phyloP scores from a whole-genome alignment of 2,888 invertebrate species.

The Chloroclysta siterata region DNA sequence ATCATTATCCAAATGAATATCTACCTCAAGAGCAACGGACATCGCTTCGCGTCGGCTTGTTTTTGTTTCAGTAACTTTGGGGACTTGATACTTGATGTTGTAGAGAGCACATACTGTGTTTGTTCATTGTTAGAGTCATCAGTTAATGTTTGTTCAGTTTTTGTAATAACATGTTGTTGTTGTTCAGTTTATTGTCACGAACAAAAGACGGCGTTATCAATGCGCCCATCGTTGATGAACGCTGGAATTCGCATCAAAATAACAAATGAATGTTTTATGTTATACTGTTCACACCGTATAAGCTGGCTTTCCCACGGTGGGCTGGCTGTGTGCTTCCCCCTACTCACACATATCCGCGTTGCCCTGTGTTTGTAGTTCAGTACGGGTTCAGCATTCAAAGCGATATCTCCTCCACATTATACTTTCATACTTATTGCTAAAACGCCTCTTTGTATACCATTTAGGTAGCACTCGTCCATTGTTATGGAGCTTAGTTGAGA shows the following conservation, averaged over 20 bases:
- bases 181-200: constrained; percentile 18
- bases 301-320: constrained; percentile 78
- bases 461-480: constrained; percentile 38
- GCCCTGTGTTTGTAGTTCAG: constrained; percentile 75
- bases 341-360: constrained; percentile 55
- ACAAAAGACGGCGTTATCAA: constrained; percentile 36
- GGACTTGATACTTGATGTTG: constrained; percentile 30
- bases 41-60: constrained; percentile 57
- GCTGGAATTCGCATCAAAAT: constrained; percentile 65
- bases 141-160: constrained; percentile 24
- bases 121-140: constrained; percentile 21
- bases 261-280: constrained; percentile 67
- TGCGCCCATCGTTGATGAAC: constrained; percentile 48
- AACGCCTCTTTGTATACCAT: constrained; percentile 67
- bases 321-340: constrained; percentile 63
- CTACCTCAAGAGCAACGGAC: constrained; percentile 61
- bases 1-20: constrained; percentile 81
- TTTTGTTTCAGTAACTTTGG: constrained; percentile 53
- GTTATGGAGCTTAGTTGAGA: constrained; percentile 21
- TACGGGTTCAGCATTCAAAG: constrained; percentile 81
- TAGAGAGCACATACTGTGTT: constrained; percentile 30
- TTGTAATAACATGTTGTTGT: constrained; percentile 22
- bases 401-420: constrained; percentile 76
- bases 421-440: constrained; percentile 81
- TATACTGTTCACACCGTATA: constrained; percentile 68